phyloP scores from a whole-genome alignment of 2,888 invertebrate species.

The Dioctria rufipes region DNA sequence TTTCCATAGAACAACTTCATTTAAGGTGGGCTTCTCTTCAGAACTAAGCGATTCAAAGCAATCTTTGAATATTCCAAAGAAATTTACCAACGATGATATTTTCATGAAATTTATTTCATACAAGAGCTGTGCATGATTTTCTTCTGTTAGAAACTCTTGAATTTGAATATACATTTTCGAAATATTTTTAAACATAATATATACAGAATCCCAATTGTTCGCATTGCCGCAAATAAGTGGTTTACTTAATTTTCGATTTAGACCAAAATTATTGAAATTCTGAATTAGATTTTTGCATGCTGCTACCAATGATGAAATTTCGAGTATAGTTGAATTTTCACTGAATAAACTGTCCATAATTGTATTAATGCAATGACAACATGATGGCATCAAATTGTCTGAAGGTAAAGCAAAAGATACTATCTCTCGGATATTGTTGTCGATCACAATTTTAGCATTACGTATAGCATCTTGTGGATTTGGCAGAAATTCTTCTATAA shows the following conservation, averaged over 20 bases:
- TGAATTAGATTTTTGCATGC: neutral
- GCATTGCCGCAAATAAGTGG: neutral
- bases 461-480: neutral
- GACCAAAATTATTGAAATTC: conserved; percentile 16
- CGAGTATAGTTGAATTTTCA: neutral
- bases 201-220: conserved; percentile 1
- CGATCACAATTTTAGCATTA: neutral
- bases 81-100: neutral
- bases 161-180: neutral
- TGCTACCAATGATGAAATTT: neutral
- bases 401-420: neutral
- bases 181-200: neutral
- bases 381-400: neutral
- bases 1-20: conserved; percentile 16
- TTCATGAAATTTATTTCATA: neutral
- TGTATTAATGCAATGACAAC: neutral
- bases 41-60: conserved; percentile 2
- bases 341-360: neutral
- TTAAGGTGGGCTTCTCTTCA: neutral
- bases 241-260: neutral
- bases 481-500: neutral
- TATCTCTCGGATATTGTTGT: too few relatives aligned
- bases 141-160: neutral
- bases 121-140: neutral
- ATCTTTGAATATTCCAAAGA: conserved; percentile 13